phyloP scores from a whole-genome alignment of 2,888 invertebrate genomes.

The Nycteola revayana region DNA sequence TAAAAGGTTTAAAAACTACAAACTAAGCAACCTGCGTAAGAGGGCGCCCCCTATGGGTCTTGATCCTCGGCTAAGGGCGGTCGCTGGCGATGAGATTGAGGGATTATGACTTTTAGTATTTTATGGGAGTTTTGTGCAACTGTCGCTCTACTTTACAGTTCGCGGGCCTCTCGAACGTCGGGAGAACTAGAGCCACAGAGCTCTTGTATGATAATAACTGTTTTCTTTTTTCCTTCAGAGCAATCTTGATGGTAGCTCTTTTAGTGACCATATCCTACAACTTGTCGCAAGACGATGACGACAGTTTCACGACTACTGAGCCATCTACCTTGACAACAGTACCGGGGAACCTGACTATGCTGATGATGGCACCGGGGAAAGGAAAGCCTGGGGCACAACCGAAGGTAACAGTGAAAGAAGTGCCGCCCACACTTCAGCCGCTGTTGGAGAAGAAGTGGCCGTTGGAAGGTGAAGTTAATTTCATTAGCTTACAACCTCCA shows the following conservation, averaged over 20 bases:
- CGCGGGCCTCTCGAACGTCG: too few species aligned
- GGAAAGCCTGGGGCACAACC: slow-evolving; percentile 9
- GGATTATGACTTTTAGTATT: too few species aligned
- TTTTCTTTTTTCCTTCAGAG: slow-evolving; percentile 50
- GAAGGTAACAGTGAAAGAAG: slow-evolving; percentile 23
- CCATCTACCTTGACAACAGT: slow-evolving; percentile 8
- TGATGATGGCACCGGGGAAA: slow-evolving; percentile 21
- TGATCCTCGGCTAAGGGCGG: too few species aligned
- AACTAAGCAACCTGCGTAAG: too few species aligned
- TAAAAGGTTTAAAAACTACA: too few species aligned
- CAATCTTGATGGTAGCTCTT: slow-evolving; percentile 73
- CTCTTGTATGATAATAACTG: background rate
- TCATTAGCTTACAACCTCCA: too few species aligned
- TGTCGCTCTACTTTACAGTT: too few species aligned
- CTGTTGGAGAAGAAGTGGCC: slow-evolving; percentile 65
- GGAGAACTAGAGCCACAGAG: too few species aligned
- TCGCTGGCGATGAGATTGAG: too few species aligned
- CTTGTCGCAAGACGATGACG: slow-evolving; percentile 43
- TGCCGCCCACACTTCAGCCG: slow-evolving; percentile 40
- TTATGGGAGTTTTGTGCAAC: too few species aligned
- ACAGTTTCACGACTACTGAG: slow-evolving; percentile 33
- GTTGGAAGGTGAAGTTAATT: slow-evolving; percentile 61
- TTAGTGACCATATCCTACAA: slow-evolving; percentile 80
- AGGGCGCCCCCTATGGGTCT: too few species aligned
- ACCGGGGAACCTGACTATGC: slow-evolving; percentile 17